Percentiles rank a stretch among this genome's conserved stretches.
Evolutionary conservation across 2,888 invertebrate genomes (phyloP).

Genomic region (Agrotis clavis): DNA sequence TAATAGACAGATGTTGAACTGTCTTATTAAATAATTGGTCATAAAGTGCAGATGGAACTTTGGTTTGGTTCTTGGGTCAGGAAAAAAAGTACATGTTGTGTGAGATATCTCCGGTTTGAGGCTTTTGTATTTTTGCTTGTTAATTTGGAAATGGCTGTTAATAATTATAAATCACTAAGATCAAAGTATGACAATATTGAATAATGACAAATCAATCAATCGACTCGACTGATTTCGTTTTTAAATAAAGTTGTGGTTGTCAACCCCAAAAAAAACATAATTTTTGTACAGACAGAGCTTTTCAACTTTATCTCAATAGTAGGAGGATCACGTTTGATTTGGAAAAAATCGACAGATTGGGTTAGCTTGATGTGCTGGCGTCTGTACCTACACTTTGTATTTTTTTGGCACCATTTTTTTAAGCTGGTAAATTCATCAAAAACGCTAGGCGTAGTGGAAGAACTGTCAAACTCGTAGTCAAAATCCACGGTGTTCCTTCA

Average conservation of each 20-base stretch:
- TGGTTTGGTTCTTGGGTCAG: constrained; percentile 15
- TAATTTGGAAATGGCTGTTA: not conserved
- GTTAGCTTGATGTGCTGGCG: no score
- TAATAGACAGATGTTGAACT: constrained; percentile 22
- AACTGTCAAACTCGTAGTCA: no score
- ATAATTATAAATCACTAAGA: not conserved
- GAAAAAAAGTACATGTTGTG: constrained; percentile 1
- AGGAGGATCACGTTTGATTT: no score
- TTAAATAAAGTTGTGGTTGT: not conserved
- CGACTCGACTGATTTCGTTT: not conserved
- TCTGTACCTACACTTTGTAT: no score
- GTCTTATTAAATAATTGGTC: constrained; percentile 17
- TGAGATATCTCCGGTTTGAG: no score
- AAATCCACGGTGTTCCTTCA: no score
- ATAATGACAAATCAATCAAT: not conserved
- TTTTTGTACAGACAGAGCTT: not conserved
- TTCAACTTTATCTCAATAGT: no score
- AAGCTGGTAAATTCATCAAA: no score
- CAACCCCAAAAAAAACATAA: not conserved
- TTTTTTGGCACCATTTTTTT: no score
- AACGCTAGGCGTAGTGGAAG: no score
- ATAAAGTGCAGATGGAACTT: constrained; percentile 7
- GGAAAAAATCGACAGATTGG: no score
- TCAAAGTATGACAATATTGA: not conserved
- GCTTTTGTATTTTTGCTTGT: constrained; percentile 24